These are phyloP conservation scores for Kradibia gibbosae DNA, from an alignment of 1,140 invertebrate genomes.

Conservation along the genomic window DNA sequence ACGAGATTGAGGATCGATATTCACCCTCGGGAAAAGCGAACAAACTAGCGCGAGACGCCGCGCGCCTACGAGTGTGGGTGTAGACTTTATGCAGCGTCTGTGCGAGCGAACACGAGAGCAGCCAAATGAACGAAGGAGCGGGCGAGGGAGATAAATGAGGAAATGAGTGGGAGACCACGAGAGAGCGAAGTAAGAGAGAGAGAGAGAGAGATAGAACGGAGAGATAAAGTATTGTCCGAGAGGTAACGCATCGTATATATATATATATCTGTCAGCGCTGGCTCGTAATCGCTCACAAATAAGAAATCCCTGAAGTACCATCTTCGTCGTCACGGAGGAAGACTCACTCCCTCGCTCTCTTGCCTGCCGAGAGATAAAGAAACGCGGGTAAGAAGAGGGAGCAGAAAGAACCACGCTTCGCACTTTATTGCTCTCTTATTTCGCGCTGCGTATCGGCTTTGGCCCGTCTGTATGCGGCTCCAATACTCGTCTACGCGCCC, in stretches of 20 bases:
- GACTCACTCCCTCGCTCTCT: neutral
- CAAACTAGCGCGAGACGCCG: neutral
- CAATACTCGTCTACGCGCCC: too few species aligned
- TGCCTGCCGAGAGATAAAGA: conserved; percentile 7
- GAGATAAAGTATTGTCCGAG: conserved; percentile 43
- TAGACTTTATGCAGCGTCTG: conserved; percentile 4
- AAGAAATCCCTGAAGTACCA: conserved; percentile 56
- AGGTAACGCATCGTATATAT: conserved; percentile 41
- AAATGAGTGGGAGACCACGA: neutral
- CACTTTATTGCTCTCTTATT: conserved; percentile 30
- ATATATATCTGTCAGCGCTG: conserved; percentile 47
- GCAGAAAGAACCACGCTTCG: conserved; percentile 14
- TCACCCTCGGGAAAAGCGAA: conserved; percentile 42
- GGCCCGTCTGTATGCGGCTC: neutral
- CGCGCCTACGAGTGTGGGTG: neutral
- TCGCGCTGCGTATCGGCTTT: conserved; percentile 13
- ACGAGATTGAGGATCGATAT: conserved; percentile 51
- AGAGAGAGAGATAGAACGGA: neutral
- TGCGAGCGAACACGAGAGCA: conserved; percentile 25
- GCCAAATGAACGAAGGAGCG: conserved; percentile 19
- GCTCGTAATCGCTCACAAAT: conserved; percentile 53
- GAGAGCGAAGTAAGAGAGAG: neutral
- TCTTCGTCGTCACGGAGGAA: neutral
- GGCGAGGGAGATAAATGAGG: neutral
- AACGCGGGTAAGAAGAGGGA: neutral